These are phyloP conservation scores for Chrysopilus asiliformis DNA, from an alignment of 2,888 invertebrate genomes.

Conservation along the genomic window DNA sequence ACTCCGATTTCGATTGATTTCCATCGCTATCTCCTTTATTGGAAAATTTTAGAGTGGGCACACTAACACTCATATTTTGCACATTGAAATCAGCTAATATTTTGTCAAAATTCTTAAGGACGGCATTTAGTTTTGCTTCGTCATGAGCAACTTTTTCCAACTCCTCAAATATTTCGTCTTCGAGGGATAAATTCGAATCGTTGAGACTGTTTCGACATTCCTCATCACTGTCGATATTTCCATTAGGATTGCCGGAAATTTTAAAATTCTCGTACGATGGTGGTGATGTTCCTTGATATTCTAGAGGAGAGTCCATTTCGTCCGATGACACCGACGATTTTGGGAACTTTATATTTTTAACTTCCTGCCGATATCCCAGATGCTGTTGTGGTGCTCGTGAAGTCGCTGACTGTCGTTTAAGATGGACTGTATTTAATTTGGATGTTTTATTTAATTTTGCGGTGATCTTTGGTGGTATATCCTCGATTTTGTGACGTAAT, in stretches of 20 bases:
- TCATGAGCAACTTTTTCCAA: constrained; percentile 34
- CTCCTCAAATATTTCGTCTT: constrained; percentile 36
- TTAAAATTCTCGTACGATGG: constrained; percentile 11
- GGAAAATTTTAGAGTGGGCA: not conserved
- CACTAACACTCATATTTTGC: constrained; percentile 7
- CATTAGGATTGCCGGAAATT: constrained; percentile 16
- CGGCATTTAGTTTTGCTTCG: constrained; percentile 38
- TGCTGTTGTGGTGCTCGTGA: constrained; percentile 12
- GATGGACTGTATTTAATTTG: constrained; percentile 16
- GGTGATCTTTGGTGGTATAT: constrained; percentile 28
- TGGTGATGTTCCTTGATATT: not conserved
- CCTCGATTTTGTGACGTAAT: constrained; percentile 34
- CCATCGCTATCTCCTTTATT: not conserved
- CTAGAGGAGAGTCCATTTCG: not conserved
- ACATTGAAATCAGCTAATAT: constrained; percentile 37
- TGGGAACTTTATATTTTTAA: not conserved
- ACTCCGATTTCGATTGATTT: not conserved
- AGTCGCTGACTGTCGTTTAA: constrained; percentile 10
- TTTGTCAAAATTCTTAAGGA: constrained; percentile 41
- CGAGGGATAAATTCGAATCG: constrained; percentile 29
- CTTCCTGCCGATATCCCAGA: constrained; percentile 4
- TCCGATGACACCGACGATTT: not conserved
- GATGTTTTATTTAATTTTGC: constrained; percentile 27
- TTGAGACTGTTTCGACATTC: constrained; percentile 26
- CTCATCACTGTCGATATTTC: constrained; percentile 25